phyloP scores from a whole-genome alignment of 1,140 invertebrate genomes.

The Galleria mellonella region DNA sequence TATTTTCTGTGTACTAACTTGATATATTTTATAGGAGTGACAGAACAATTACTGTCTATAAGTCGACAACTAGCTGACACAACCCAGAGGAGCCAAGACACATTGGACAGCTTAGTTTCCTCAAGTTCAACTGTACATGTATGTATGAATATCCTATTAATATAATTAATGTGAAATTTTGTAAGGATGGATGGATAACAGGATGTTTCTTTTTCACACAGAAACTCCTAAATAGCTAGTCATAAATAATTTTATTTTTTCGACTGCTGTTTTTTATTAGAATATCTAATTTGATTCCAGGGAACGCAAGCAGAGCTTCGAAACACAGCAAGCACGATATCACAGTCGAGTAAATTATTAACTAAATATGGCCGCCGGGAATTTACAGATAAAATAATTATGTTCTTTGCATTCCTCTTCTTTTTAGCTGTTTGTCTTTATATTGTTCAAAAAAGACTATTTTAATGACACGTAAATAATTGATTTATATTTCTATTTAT shows the following conservation, averaged over 20 bases:
- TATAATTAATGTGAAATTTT: no score
- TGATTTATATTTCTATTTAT: slow-evolving; percentile 3
- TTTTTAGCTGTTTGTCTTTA: slow-evolving; percentile 94
- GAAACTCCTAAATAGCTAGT: no score
- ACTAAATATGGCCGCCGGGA: slow-evolving; percentile 96
- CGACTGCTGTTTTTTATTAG: no score
- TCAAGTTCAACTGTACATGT: slow-evolving; percentile 77
- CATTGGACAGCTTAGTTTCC: slow-evolving; percentile 86
- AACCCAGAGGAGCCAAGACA: slow-evolving; percentile 88
- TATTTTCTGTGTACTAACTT: no score
- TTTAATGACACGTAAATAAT: slow-evolving; percentile 69
- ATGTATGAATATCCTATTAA: slow-evolving; percentile 19
- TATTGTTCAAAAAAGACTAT: slow-evolving; percentile 91
- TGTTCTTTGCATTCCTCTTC: slow-evolving; percentile 93
- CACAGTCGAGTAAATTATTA: slow-evolving; percentile 91
- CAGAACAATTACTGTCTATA: slow-evolving; percentile 88
- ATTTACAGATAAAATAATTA: slow-evolving; percentile 94
- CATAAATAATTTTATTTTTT: no score
- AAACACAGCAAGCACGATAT: slow-evolving; percentile 88
- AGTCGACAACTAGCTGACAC: slow-evolving; percentile 90
- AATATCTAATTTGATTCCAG: slow-evolving; percentile 44
- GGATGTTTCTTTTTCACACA: no score
- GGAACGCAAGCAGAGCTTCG: slow-evolving; percentile 90
- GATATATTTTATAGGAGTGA: slow-evolving; percentile 74
- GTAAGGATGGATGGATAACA: background rate